Percentiles rank a stretch among this genome's conserved stretches.
Evolutionary conservation across 2,797 vertebrate genomes (phyloP).

Genomic region (Phrynocephalus vlangalii): DNA sequence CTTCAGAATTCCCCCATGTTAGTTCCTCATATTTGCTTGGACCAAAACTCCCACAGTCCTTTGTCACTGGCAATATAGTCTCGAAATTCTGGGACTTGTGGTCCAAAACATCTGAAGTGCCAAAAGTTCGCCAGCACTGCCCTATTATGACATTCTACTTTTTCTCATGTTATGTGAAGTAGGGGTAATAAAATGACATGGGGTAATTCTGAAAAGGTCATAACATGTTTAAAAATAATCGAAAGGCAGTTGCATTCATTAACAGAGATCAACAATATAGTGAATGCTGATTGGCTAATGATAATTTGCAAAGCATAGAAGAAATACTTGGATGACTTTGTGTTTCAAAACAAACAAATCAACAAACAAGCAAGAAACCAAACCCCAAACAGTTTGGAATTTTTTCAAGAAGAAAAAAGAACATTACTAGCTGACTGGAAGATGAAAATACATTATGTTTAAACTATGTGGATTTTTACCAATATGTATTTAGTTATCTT

Average conservation of each 20-base stretch:
- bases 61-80: too few relatives aligned
- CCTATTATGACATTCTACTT: not conserved
- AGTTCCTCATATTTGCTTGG: not conserved
- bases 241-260: not conserved
- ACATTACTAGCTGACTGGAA: not conserved
- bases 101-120: too few relatives aligned
- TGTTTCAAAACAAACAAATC: not conserved
- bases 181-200: slow-evolving; percentile 49
- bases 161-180: not conserved
- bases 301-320: not conserved
- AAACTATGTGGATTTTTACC: not conserved
- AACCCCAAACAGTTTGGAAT: not conserved
- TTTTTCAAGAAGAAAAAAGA: not conserved
- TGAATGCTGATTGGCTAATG: not conserved
- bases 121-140: too few relatives aligned
- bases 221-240: not conserved
- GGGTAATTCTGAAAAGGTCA: slow-evolving; percentile 23
- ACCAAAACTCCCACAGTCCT: too few relatives aligned
- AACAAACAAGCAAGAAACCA: too few relatives aligned
- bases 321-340: not conserved
- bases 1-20: not conserved
- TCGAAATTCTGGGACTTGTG: too few relatives aligned
- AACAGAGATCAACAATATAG: not conserved
- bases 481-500: not conserved
- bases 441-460: too few relatives aligned